phyloP scores from a whole-genome alignment of 2,888 invertebrate species.

The Choristoneura rosaceana region DNA sequence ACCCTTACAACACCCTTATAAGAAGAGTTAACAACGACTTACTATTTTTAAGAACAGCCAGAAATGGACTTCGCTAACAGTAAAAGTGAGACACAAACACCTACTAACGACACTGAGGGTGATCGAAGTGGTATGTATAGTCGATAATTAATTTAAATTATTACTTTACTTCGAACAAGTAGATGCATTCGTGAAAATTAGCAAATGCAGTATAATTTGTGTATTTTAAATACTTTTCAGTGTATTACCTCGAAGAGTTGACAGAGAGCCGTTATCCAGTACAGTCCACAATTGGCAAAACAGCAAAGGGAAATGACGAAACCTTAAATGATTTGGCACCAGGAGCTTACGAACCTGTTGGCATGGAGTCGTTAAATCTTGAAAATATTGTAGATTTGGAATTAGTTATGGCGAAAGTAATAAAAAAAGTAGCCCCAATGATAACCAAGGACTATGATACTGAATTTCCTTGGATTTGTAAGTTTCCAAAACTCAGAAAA shows the following conservation, averaged over 20 bases:
- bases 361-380: conserved; percentile 41
- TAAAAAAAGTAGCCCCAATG: conserved; percentile 69
- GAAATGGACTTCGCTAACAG: conserved; percentile 27
- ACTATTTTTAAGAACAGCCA: conserved; percentile 45
- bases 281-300: background rate
- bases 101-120: conserved; percentile 48
- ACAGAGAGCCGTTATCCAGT: background rate
- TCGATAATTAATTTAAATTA: background rate
- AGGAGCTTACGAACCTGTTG: conserved; percentile 31
- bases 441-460: conserved; percentile 57
- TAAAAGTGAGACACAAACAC: conserved; percentile 2
- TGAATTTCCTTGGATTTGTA: conserved; percentile 68
- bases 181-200: background rate
- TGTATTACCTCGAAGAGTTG: background rate
- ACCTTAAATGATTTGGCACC: background rate
- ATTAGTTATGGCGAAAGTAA: conserved; percentile 52
- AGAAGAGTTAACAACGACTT: background rate
- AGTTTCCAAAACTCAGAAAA: conserved; percentile 60
- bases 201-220: too few species aligned
- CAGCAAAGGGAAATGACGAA: background rate
- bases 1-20: too few species aligned
- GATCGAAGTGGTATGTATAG: conserved; percentile 5
- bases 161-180: background rate
- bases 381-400: conserved; percentile 49
- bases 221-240: background rate